Evolutionary conservation across 1,140 invertebrate genomes (phyloP).

Genomic region (Trachymyrmex septentrionalis): DNA sequence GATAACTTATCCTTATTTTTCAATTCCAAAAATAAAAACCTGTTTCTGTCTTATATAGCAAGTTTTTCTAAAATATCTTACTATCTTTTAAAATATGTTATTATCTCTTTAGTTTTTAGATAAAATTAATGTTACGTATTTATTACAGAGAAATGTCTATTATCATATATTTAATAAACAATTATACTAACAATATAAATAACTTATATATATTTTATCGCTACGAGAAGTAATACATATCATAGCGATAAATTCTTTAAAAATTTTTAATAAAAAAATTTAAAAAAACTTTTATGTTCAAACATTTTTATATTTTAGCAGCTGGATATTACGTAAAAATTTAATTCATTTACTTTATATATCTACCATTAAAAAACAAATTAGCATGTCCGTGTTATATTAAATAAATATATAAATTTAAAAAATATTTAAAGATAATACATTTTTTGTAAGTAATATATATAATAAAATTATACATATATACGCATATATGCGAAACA

Average conservation of each 20-base stretch:
- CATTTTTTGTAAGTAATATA: conserved; percentile 1
- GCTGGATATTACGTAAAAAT: neutral
- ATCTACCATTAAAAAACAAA: neutral
- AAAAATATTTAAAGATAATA: neutral
- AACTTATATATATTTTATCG: neutral
- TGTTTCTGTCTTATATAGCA: neutral
- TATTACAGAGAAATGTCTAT: too few relatives aligned
- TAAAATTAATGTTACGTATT: neutral
- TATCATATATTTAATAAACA: neutral
- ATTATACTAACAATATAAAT: neutral
- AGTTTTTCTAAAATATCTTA: neutral
- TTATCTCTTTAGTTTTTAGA: neutral
- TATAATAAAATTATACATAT: conserved; percentile 6
- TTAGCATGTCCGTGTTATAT: neutral
- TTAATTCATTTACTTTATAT: neutral
- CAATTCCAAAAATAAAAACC: neutral
- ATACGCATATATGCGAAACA: conserved; percentile 35
- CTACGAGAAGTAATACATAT: neutral
- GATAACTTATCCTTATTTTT: neutral
- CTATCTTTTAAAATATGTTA: too few relatives aligned
- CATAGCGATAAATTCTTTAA: neutral
- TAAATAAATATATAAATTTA: neutral
- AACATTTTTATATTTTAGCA: conserved; percentile 6
- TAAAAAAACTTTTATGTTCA: neutral
- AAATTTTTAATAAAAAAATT: neutral